Base-by-base conservation (phyloP, 2,113 vertebrate species). In the Calonectris borealis region DNA sequence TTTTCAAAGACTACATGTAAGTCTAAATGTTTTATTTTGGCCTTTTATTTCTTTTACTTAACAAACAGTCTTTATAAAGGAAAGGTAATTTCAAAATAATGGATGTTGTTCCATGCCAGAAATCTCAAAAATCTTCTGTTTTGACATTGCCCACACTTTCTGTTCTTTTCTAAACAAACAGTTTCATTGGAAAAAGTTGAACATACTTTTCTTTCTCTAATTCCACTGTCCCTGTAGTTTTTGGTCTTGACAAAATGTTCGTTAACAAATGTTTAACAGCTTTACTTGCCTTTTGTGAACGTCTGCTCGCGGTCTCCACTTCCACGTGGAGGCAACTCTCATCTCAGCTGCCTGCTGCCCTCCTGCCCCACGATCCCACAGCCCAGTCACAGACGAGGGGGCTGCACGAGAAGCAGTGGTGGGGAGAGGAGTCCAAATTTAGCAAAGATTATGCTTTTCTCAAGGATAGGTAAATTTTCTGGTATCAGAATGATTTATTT, bases 181-280 rank as follows among this genome's bases (percentile, higher is more conserved):
- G 16, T 51, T 69, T 20, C 4, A 2, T 2, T 36, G n/a, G 81
- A 42, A 32, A 40, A 62, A 72, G 68, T 2, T 26, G 38, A 57
- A 40, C 51, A 58, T 58, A 2, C 8, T 82, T 51, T 48, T 16
- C 40, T 16, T 44, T 51, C 16, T 82, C 40, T 40, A 12, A 0
- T 40, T 62, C 17, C n/a, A 3, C 22, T 14, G 1, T 32, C 64
- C 44, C 55, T 36, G 4, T 15, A 24, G 29, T 6, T 83, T 57
- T 78, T 83, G 12, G 38, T 29, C 84, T 61, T 90, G 64, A 31
- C 29, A 54, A 17, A 54, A 15, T 9, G 7, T 15, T 84, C 1
- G 0, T 7, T 80, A 27, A 9, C 20, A 13, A 14, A 2, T 0
- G 5, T 5, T 15, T 21, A 76, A 21, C 1, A 2, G 49, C 31